Base-by-base conservation (phyloP, 2,113 vertebrate genomes). In the Xenopus borealis region DNA sequence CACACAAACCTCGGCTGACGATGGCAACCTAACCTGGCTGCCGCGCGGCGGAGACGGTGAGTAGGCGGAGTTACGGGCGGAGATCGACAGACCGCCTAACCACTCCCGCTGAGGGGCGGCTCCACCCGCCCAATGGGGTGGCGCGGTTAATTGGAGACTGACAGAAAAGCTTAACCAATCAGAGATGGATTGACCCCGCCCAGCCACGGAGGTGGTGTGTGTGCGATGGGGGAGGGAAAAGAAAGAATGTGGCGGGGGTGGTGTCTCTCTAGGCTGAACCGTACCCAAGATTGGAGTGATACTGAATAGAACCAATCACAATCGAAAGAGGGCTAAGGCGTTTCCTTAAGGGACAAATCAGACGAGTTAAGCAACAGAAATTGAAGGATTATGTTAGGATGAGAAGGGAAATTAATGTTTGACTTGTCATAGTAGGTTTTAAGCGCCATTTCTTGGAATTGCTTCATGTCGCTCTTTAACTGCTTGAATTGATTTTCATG, bases 11-110 rank as follows among this genome's bases (percentile, higher is more conserved):
- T 72, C 45, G 18, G 44, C 69, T 58, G 57, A 66, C 45, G 63
- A 72, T 18, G 17, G n/a, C 53, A 62, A 55, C 50, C 40, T 72
- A 67, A 71, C 71, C 76, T 68, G 69, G 50, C 66, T 66, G 71
- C 76, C 47, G 69, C 69, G 27, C 69, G 65, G 74, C 81, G 83
- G 84, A 82, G 82, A 82, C 75, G 83, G 80, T 71, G 80, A 80
- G 72, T 18, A 66, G 80, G 80, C 82, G 79, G 84, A 72, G 80
- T 83, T 81, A 85, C 85, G 78, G 85, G 82, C 82, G 85, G 84
- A 83, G 83, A 82, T 81, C 86, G 88, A 89, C 86, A 87, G 86
- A 81, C 84, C 79, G 81, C 66, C 74, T 78, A 75, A 79, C 82
- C 74, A 77, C 74, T 77, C 80, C 82, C 80, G 79, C 82, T 57